Base-by-base conservation (phyloP, 1,140 invertebrate genomes). In the Bemisia tabaci region DNA sequence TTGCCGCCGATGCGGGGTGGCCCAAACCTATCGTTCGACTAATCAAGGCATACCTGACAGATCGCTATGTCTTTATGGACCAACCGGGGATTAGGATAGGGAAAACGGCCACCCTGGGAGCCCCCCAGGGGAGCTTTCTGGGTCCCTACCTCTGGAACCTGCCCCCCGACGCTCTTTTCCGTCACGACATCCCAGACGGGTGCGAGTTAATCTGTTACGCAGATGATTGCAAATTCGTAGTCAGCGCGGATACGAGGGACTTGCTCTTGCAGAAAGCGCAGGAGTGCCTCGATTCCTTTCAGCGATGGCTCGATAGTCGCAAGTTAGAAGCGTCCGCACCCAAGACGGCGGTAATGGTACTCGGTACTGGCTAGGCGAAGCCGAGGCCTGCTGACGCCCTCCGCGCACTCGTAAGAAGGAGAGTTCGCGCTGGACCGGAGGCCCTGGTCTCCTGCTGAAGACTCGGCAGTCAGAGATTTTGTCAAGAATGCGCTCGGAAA, bases 91-190 rank as follows among this genome's bases (percentile, higher is more conserved):
- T n/a, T n/a, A n/a, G n/a, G n/a, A n/a, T n/a, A n/a, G n/a, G n/a
- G n/a, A n/a, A n/a, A n/a, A n/a, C 17, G 25, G 12, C n/a, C 12
- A 17, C 0, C 0, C 25, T 22, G 12, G 70, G 70, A 2, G 71
- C 73, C 12, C 72, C 75, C 1, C 74, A 78, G 62, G 74, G 74
- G 0, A 73, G 71, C 1, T 67, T 75, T 1, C 64, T 75, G 0
- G 74, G 74, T 1, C 76, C 73, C 0, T 70, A 71, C 17, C 65
- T 77, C 0, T 76, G 75, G 74, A 76, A 75, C 59, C 59, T 71
- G 1, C 24, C 68, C 0, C 77, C 76, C 24, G 74, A 77, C 60
- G 68, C 48, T 17, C 25, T 77, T 0, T 67, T 77, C 17, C 23
- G 68, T 1, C 22, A 73, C 23, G 63, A 73, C 1, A 66, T 74